Evolutionary conservation across 2,113 vertebrate genomes (phyloP), one percentile per base, ranked within the genome.

Genomic region (Mola mola): DNA sequence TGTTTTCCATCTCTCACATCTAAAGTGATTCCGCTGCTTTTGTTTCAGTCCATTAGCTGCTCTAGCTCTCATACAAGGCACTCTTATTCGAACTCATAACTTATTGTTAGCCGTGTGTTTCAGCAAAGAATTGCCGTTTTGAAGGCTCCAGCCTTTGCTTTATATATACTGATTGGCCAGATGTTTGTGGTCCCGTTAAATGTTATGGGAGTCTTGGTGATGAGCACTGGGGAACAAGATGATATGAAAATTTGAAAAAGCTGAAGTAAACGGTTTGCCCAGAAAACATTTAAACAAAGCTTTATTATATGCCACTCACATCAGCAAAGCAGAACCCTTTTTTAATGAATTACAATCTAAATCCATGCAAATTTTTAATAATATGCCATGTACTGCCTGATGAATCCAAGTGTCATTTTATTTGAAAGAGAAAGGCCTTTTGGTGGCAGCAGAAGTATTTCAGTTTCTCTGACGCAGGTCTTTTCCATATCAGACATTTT

Each of bases 11-110:
- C 69, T 62, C 50, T 67, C n/a, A 34, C 47, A 55, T 75, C 66
- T 56, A 55, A 71, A 75, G 75, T 72, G 62, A 76, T 47, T 52
- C 26, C 15, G 1, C 66, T 55, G 62, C 58, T 66, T 78, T 79
- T 40, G 70, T 81, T 80, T 84, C 75, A 87, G 53, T 40, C 78
- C 79, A 86, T 89, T 89, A 83, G 70, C 66, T 38, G 58, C 65
- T 47, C 47, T 22, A 67, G 36, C 50, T 42, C 67, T 75, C 72
- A 63, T 73, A 72, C 55, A 56, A 72, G 59, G 79, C 47, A 6
- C 62, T 56, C 56, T 78, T 62, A 75, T 64, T 72, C 67, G 65
- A 64, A 61, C 28, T 65, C 72, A 47, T 65, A 75, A 56, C 65
- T 78, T 67, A 66, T 79, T 21, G 28, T 78, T 62, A 73, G 48